Base-by-base conservation (phyloP, 2,797 vertebrate species). In the Emydoidea blandingii region DNA sequence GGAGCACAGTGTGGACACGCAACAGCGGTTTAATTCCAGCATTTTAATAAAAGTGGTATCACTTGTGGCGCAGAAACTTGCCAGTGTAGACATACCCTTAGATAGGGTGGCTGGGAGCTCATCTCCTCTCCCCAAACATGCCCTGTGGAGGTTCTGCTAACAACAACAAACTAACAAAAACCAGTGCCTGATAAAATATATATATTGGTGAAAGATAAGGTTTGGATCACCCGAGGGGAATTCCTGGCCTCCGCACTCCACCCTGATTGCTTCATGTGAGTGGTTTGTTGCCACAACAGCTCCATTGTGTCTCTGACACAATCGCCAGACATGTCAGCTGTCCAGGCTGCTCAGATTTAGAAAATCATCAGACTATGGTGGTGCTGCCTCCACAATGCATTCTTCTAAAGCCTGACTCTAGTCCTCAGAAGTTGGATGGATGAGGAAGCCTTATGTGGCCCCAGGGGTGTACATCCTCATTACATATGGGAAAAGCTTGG, bases 391-490 rank as follows among this genome's bases (percentile, higher is more conserved):
- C 11, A 21, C 52, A 81, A 12, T 50, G 79, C 41, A 59, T 34
- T 41, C 47, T 44, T 62, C 34, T 62, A 56, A 79, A 89, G 19
- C 37, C 84, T 34, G 52, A n/a, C 8, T 44, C 4, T 37, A n/a
- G 65, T 68, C 34, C 65, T 68, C n/a, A 68, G 31, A n/a, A 68
- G 65, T 37, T 37, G 65, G 65, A 19, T 21, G 65, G 16, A 68
- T 37, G n/a, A 68, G 65, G 47, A 54, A 23, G 12, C 25, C 23
- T 79, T 54, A 41, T 29, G 74, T 44, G 31, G 31, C 29, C 49
- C 6, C 1, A 1, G 5, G 8, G 0, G 0, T 12, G 5, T 91
- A 78, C 80, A 18, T 16, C 0, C 18, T 31, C 47, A 16, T 54
- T 89, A 27, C 52, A 78, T 59, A 72, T 12, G 62, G 52, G 19